Conservation (phyloP, 2,113 vertebrate species). For the Phycodurus eques region DNA sequence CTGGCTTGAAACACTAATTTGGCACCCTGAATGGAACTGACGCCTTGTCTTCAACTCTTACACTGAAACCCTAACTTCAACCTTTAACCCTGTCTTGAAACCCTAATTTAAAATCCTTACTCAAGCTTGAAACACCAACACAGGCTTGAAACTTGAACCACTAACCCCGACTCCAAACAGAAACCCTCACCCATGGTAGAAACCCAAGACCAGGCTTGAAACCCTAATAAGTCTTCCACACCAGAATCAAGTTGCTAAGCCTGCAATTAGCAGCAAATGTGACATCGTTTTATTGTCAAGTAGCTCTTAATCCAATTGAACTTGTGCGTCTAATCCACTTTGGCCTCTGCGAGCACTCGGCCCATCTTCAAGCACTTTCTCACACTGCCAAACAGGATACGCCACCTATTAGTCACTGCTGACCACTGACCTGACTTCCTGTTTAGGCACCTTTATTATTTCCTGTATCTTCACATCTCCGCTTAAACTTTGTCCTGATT, state of each 20-base stretch:
- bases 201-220: too few relatives aligned
- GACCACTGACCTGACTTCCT: conserved; percentile 67
- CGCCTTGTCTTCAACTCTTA: too few relatives aligned
- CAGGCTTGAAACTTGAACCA: too few relatives aligned
- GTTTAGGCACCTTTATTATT: conserved; percentile 45
- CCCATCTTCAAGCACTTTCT: conserved; percentile 42
- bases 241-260: conserved; percentile 6
- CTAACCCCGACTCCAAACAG: too few relatives aligned
- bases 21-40: too few relatives aligned
- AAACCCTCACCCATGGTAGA: too few relatives aligned
- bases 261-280: conserved; percentile 45
- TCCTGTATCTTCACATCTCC: background rate
- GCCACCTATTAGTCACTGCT: conserved; percentile 24
- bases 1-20: too few relatives aligned
- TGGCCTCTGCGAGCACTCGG: conserved; percentile 37
- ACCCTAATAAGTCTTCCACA: background rate
- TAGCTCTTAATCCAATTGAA: conserved; percentile 52
- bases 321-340: conserved; percentile 47
- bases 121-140: too few relatives aligned
- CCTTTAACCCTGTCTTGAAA: too few relatives aligned
- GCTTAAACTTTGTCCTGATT: background rate
- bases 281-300: conserved; percentile 34
- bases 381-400: conserved; percentile 40
- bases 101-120: too few relatives aligned
- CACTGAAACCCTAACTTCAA: too few relatives aligned